phyloP scores from a whole-genome alignment of 2,888 invertebrate species.

The Nephrotoma appendiculata region DNA sequence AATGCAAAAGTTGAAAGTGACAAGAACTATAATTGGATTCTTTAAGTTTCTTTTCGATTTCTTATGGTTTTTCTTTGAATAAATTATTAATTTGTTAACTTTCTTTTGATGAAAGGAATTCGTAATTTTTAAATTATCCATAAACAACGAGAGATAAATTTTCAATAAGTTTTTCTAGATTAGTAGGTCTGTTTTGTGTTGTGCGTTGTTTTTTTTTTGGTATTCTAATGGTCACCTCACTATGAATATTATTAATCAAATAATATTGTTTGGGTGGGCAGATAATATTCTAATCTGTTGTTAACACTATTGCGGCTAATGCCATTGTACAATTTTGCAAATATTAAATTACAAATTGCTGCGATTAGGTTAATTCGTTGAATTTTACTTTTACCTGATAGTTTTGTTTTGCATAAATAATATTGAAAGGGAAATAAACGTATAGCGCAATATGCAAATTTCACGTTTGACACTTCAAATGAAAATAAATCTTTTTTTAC shows the following conservation, averaged over 20 bases:
- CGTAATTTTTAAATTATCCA: neutral
- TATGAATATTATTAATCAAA: neutral
- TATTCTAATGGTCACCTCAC: neutral
- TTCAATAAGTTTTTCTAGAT: neutral
- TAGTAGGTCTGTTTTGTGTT: neutral
- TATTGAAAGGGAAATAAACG: neutral
- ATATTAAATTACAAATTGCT: neutral
- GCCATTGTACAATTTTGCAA: neutral
- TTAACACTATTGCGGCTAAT: neutral
- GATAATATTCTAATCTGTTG: neutral
- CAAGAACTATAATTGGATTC: neutral
- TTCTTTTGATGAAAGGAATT: neutral
- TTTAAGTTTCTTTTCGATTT: neutral
- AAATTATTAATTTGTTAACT: neutral
- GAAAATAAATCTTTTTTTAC: neutral
- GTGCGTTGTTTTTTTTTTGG: neutral
- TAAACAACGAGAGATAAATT: neutral
- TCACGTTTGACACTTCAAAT: neutral
- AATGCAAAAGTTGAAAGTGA: neutral
- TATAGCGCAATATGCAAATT: neutral
- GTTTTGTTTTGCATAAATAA: neutral
- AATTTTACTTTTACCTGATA: neutral
- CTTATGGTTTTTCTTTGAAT: neutral
- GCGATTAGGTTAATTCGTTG: neutral
- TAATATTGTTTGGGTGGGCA: neutral